Percentiles rank a stretch among this genome's conserved stretches.
Conservation (phyloP, 2,113 vertebrate species). For the Alosa alosa region DNA sequence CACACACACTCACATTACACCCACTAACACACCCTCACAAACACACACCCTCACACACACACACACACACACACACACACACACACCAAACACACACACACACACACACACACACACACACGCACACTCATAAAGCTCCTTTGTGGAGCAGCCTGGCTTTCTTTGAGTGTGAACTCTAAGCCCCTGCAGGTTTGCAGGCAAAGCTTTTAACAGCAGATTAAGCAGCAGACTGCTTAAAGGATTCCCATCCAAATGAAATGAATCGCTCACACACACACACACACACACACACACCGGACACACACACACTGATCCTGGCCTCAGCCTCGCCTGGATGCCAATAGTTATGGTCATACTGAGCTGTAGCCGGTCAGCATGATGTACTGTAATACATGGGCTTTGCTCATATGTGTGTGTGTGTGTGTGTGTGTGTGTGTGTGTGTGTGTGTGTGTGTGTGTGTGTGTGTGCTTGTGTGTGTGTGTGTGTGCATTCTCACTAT, state of each 20-base stretch:
- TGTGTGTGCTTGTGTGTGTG: constrained; percentile 14
- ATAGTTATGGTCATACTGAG: no score
- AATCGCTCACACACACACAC: no score
- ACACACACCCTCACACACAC: neutral
- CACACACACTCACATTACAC: neutral
- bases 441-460: neutral
- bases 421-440: constrained; percentile 13
- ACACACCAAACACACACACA: neutral
- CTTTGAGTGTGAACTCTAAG: neutral
- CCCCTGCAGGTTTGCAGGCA: neutral
- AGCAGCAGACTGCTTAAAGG: neutral
- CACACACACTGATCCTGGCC: constrained; percentile 3
- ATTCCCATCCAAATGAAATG: neutral
- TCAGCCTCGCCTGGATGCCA: no score
- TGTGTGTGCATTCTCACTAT: neutral
- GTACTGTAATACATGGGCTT: no score
- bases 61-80: neutral
- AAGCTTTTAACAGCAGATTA: neutral
- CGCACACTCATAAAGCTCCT: no score
- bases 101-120: neutral
- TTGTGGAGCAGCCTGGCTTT: neutral
- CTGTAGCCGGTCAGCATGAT: no score
- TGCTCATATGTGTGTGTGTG: neutral
- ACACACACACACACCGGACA: no score
- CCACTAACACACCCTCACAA: neutral